Evolutionary conservation across 23 tunicate genomes (phyloP).

Genomic region (Ciona savignyi): DNA sequence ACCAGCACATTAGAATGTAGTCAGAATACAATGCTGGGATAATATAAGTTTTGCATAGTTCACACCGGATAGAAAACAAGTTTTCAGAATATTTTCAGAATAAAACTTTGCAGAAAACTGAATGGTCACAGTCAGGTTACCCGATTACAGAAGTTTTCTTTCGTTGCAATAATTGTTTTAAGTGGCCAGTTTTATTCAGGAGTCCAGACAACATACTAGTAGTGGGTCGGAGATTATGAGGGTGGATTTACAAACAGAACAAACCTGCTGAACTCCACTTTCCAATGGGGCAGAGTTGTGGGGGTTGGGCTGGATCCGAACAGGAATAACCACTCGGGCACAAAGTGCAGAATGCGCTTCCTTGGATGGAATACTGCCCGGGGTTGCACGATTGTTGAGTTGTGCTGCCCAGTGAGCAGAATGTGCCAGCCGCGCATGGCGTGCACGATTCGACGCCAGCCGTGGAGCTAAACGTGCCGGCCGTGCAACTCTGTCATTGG

Average conservation of each 20-base stretch:
- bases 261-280: constrained; percentile 45
- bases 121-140: too few species aligned
- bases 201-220: too few species aligned
- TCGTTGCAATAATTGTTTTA: too few species aligned
- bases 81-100: too few species aligned
- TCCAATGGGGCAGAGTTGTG: constrained; percentile 32
- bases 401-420: constrained; percentile 56
- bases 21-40: too few species aligned
- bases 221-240: too few species aligned
- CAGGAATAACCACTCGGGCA: constrained; percentile 75
- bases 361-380: constrained; percentile 45
- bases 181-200: too few species aligned
- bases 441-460: constrained; percentile 34
- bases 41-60: too few species aligned
- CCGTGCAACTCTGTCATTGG: constrained; percentile 39
- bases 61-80: too few species aligned
- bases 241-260: not conserved
- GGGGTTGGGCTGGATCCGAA: constrained; percentile 21
- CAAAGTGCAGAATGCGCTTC: constrained; percentile 17
- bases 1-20: too few species aligned
- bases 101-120: too few species aligned
- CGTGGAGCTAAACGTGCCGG: constrained; percentile 44
- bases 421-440: constrained; percentile 59
- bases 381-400: constrained; percentile 20
- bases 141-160: too few species aligned